Evolutionary conservation across 2,797 vertebrate genomes (phyloP), one percentile per base, ranked within the genome.

Genomic region (Scarus forsteni): DNA sequence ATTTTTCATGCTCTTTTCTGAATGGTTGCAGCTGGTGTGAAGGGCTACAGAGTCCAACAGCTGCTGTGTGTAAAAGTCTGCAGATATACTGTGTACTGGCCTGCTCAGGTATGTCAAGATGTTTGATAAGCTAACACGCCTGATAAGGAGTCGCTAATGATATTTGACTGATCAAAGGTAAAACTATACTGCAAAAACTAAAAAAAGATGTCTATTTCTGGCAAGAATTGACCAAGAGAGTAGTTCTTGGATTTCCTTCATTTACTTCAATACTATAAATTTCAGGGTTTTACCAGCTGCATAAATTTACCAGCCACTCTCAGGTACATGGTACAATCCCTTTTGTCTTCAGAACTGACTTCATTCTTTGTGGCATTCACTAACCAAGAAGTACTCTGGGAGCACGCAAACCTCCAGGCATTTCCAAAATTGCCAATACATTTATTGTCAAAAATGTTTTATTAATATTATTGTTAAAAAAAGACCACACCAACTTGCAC

Each of bases 21-120:
- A 83, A 49, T 55, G 44, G 45, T 64, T 75, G 54, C 59, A 68
- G 60, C 57, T 66, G 66, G 43, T 73, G 49, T 63, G 34, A 66
- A 44, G 61, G 44, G 16, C 15, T 67, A 54, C 12, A 7, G 10
- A 66, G 44, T 71, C 35, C 35, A 70, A 77, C 58, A 70, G 61
- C 74, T 80, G 79, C 36, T 40, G 5, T 46, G 11, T 48, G 11
- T 51, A 18, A 52, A 39, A 56, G 53, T 69, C 19, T 56, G 13
- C 46, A 66, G 19, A 75, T 13, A 61, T 27, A 27, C 27, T 27
- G 27, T 0, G 6, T 40, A 55, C 51, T 57, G 44, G 11, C 36
- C 58, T 14, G 6, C 11, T 1, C n/a, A 68, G 38, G 34, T 68
- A 40, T 60, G 16, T 76, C 52, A 59, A 44, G 46, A 45, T 50